Percentiles rank a stretch among this genome's conserved stretches.
phyloP scores from a whole-genome alignment of 64 coral and sea anemone species.

The Montipora cactus region DNA sequence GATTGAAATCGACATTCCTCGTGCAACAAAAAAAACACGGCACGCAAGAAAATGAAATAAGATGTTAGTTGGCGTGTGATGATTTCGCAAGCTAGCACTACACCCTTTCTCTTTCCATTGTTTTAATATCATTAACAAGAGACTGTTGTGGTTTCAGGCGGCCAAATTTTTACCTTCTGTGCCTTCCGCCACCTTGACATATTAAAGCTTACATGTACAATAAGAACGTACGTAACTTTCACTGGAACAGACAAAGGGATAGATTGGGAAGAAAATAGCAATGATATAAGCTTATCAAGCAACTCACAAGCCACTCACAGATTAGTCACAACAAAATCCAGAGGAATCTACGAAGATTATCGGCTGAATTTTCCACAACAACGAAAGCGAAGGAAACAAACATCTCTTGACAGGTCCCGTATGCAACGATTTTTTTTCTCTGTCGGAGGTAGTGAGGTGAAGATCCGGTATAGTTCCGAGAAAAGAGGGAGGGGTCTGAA shows the following conservation, averaged over 20 bases:
- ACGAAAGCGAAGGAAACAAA: not conserved
- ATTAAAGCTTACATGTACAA: too few species aligned
- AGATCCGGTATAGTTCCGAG: too few species aligned
- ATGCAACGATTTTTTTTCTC: not conserved
- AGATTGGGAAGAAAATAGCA: not conserved
- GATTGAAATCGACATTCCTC: too few species aligned
- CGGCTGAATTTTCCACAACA: not conserved
- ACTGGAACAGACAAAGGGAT: not conserved
- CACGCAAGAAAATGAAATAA: too few species aligned
- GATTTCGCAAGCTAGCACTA: not conserved
- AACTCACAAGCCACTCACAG: not conserved
- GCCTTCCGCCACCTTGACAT: too few species aligned
- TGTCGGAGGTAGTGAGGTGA: not conserved
- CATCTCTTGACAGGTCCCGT: constrained; percentile 21
- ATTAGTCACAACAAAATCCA: not conserved
- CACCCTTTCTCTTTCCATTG: not conserved
- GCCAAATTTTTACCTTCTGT: not conserved
- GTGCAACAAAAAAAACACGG: too few species aligned
- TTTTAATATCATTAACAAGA: not conserved
- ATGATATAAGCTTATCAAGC: not conserved
- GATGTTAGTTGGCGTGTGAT: not conserved
- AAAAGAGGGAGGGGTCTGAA: too few species aligned
- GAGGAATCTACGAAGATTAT: not conserved
- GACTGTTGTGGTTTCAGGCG: not conserved
- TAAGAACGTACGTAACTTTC: too few species aligned